Percentiles rank a stretch among this genome's conserved stretches.
phyloP scores from a whole-genome alignment of 2,888 invertebrate genomes.

The Octonoba sinensis region DNA sequence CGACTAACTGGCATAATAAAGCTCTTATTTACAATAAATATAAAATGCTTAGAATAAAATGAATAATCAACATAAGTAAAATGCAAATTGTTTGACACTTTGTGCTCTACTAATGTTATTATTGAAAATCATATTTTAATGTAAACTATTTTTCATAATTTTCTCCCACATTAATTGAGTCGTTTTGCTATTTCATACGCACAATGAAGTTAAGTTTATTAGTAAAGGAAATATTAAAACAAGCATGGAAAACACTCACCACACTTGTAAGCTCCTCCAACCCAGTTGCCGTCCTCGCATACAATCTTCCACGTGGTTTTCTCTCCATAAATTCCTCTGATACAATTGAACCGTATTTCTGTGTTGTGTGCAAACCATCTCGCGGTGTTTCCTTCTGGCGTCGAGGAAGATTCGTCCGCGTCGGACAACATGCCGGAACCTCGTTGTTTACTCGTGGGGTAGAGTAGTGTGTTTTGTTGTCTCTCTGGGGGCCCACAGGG shows the following conservation, averaged over 20 bases:
- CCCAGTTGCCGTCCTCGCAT: conserved; percentile 88
- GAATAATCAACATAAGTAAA: too few species aligned
- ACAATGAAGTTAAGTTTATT: too few species aligned
- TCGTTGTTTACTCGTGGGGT: conserved; percentile 55
- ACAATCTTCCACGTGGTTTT: conserved; percentile 87
- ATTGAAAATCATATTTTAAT: too few species aligned
- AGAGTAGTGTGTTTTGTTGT: conserved; percentile 82
- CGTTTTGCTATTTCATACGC: too few species aligned
- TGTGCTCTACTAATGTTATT: too few species aligned
- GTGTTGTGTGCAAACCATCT: conserved; percentile 79
- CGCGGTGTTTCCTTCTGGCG: neutral
- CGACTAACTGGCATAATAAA: too few species aligned
- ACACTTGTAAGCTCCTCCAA: conserved; percentile 83
- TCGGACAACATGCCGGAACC: neutral
- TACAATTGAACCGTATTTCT: conserved; percentile 86
- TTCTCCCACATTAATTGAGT: too few species aligned
- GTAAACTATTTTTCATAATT: too few species aligned
- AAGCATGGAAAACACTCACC: conserved; percentile 74
- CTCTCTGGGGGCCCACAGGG: conserved; percentile 79
- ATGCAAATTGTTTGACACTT: too few species aligned
- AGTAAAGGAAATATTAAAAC: too few species aligned
- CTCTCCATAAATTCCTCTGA: conserved; percentile 82
- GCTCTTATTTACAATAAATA: too few species aligned
- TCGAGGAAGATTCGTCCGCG: neutral
- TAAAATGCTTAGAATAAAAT: too few species aligned